Evolutionary conservation across 2,888 invertebrate genomes (phyloP), one percentile per base, ranked within the genome.

Genomic region (Ormyrus rosae): DNA sequence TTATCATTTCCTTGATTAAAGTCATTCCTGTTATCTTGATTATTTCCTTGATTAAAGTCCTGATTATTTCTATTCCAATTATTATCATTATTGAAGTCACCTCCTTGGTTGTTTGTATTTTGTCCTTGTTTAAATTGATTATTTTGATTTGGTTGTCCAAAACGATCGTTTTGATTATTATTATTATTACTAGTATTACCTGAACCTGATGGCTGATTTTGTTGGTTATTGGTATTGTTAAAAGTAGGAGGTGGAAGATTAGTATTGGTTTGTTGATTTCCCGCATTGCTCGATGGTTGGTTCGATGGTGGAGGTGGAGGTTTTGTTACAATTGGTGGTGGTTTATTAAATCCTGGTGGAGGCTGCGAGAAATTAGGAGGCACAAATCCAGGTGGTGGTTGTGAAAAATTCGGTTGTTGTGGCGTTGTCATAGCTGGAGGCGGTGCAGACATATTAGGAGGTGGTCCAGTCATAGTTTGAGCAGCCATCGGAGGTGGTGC

Each of bases 301-400:
- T 72, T 60, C 34, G 50, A 46, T 10, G 73, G 64, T 13, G 80
- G 77, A 48, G 80, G 78, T n/a, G 71, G 79, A 46, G n/a, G 68
- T 75, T 61, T 81, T 13, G n/a, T 75, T 76, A 83, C 82, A 48
- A 72, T 75, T 55, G 85, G 85, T 6, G 85, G 85, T 11, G 84
- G 85, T 34, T 82, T 82, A 19, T 75, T 68, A 51, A 85, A 84
- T 71, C 84, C 84, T 10, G 84, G 83, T 58, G 84, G 87, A 9
- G 87, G 88, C 58, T 87, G 88, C 0, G 87, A 86, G 56, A 87
- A 87, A 13, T 87, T 86, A 11, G 84, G 85, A 10, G 84, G 83
- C 8, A 84, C 68, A 19, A 85, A 82, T 50, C 77, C 87, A 6
- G 87, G 86, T 19, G 87, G 86, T 51, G 86, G 86, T 72, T 86